A percentile compares a stretch with the other conserved stretches of the same genome.
Conservation (phyloP, 1,140 invertebrate species). For the Chironomus striatipennis region DNA sequence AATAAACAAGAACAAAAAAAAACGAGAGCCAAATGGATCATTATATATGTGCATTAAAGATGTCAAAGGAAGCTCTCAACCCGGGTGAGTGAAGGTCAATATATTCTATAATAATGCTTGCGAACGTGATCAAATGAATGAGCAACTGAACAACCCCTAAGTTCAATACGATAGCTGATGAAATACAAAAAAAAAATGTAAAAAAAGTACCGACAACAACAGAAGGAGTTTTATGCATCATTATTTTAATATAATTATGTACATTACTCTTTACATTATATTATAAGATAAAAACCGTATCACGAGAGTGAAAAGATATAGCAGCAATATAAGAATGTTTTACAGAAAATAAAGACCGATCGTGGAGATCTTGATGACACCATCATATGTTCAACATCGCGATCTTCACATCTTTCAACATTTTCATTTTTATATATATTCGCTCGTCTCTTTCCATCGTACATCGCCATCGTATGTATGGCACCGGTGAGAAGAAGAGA, state of each 20-base stretch:
- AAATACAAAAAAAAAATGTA: neutral
- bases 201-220: neutral
- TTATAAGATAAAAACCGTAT: too few species aligned
- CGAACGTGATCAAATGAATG: neutral
- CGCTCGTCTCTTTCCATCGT: neutral
- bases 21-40: neutral
- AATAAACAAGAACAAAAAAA: neutral
- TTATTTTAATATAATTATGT: slow-evolving; percentile 15
- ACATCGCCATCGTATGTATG: neutral
- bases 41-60: neutral
- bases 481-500: neutral
- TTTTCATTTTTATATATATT: neutral
- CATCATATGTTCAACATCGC: slow-evolving; percentile 12
- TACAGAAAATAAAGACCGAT: too few species aligned
- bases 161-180: neutral
- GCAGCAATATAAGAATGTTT: too few species aligned
- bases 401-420: slow-evolving; percentile 12
- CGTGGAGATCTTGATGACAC: neutral
- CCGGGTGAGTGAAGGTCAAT: neutral
- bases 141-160: neutral
- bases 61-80: neutral
- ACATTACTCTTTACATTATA: neutral
- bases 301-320: too few species aligned
- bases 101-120: neutral
- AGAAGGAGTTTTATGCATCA: neutral